These are phyloP conservation scores for Tachina fera DNA, from an alignment of 2,888 invertebrate genomes.

Conservation along the genomic window DNA sequence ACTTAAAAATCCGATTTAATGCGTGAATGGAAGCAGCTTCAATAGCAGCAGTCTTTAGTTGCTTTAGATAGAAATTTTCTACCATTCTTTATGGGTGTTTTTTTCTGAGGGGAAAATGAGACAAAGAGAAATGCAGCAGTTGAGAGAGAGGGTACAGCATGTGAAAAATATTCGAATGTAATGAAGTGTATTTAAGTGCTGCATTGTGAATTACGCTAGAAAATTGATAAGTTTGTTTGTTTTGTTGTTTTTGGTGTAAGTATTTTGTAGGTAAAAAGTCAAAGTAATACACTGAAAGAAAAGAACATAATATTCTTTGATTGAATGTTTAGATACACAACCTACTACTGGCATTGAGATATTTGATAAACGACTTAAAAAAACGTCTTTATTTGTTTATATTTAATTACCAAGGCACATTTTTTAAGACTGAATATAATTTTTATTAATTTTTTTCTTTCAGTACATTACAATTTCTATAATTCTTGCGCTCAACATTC, in stretches of 20 bases:
- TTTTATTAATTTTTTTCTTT: not conserved
- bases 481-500: not conserved
- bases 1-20: slow-evolving; percentile 67
- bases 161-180: slow-evolving; percentile 56
- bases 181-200: slow-evolving; percentile 68
- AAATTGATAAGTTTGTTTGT: slow-evolving; percentile 53
- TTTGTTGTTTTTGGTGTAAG: not conserved
- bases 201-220: slow-evolving; percentile 42
- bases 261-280: slow-evolving; percentile 10
- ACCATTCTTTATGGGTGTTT: not conserved
- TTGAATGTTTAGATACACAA: no score
- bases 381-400: not conserved
- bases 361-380: no score
- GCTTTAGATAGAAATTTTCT: not conserved
- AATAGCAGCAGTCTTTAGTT: slow-evolving; percentile 19
- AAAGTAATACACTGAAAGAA: slow-evolving; percentile 9
- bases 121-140: not conserved
- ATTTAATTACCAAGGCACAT: not conserved
- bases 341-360: no score
- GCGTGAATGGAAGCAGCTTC: slow-evolving; percentile 63
- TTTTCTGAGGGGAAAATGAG: not conserved
- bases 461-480: not conserved
- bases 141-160: slow-evolving; percentile 6
- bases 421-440: not conserved
- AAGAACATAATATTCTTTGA: not conserved